phyloP scores from a whole-genome alignment of 1,140 invertebrate species.

The Parapsyche elsis region DNA sequence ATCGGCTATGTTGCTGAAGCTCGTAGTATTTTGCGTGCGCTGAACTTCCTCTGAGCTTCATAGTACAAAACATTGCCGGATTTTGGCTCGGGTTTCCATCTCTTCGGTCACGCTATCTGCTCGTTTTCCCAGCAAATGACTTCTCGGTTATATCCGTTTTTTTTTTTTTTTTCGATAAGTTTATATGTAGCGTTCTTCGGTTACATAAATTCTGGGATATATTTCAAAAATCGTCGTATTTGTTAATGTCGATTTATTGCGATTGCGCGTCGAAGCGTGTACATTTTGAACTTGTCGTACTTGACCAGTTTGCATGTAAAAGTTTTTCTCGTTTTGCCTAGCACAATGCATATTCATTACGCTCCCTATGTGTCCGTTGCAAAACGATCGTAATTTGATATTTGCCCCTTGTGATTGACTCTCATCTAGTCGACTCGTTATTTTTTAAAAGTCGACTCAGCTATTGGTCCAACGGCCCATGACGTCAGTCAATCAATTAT shows the following conservation, averaged over 20 bases:
- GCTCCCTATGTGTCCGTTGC: neutral
- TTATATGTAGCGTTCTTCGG: neutral
- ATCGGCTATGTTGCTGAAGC: neutral
- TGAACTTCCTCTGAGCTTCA: neutral
- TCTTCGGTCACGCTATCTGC: slow-evolving; percentile 30
- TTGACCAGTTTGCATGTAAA: slow-evolving; percentile 13
- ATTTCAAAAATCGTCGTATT: too few relatives aligned
- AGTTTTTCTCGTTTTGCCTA: neutral
- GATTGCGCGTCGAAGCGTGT: neutral
- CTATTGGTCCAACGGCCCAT: neutral
- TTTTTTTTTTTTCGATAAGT: neutral
- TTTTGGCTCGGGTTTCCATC: neutral
- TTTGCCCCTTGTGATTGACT: slow-evolving; percentile 36
- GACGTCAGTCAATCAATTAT: slow-evolving; percentile 20
- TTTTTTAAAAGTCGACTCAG: neutral
- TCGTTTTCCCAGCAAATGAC: slow-evolving; percentile 24
- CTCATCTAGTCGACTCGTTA: slow-evolving; percentile 10
- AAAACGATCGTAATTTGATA: slow-evolving; percentile 23
- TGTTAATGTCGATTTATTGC: neutral
- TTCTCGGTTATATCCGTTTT: slow-evolving; percentile 27
- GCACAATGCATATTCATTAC: slow-evolving; percentile 13
- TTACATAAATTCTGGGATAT: neutral
- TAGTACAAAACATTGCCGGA: neutral
- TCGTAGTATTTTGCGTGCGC: slow-evolving; percentile 13
- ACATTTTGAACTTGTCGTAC: neutral